Base-by-base conservation (phyloP, 2,113 vertebrate genomes). In the human (Homo sapiens) region DNA sequence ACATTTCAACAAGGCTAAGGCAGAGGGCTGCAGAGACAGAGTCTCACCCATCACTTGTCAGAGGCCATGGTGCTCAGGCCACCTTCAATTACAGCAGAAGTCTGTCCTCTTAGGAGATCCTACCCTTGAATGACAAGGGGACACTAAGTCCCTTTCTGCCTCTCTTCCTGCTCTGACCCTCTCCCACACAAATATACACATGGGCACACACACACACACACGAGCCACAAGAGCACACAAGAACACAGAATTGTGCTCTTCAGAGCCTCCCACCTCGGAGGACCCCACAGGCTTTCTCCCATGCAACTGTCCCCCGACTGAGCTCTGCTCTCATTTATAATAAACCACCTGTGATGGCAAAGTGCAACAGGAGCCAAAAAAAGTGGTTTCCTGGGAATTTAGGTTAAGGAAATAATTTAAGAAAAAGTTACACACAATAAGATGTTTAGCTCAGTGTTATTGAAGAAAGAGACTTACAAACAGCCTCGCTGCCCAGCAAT, bases 371-470 rank as follows among this genome's bases (percentile, higher is more conserved):
- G 32, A 23, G 5, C 16, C 57, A 16, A n/a, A 73, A 89, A 83
- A 30, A 68, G 11, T 35, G 50, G 13, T 45, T 81, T 66, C 88
- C 92, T 64, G n/a, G 43, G 64, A 81, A 92, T 81, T 94, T 66
- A 18, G 35, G 8, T 16, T 88, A 95, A 84, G 40, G 48, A 91
- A 75, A 48, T 66, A 43, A 84, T 48, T 85, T 35, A 48, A 88
- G 89, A 35, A 87, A 70, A 90, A 48, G 8, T 43, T 45, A 50
- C 35, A 30, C 43, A 10, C 13, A 64, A 20, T 92, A 88, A 91
- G 30, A 59, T 8, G 23, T 43, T 52, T 38, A 38, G 25, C 32
- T 48, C 84, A 45, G 17, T 32, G 48, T 48, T 72, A 20, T 13
- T 6, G 13, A 40, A 80, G 48, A 45, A 82, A 75, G 64, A 80